Evolutionary conservation across 2,888 invertebrate genomes (phyloP).

Genomic region (Cryptus viduatorius): DNA sequence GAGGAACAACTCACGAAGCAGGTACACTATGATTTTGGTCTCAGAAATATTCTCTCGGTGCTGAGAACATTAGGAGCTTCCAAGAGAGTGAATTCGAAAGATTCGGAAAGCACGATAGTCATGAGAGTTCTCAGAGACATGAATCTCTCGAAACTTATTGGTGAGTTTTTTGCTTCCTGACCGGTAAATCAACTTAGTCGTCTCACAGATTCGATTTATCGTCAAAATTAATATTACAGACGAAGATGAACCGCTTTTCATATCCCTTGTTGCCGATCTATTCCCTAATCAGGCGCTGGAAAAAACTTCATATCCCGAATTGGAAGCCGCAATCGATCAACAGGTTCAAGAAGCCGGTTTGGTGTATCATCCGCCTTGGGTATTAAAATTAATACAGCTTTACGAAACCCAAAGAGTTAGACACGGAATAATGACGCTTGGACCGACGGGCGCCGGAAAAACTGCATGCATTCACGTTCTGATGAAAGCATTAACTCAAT

Average conservation of each 20-base stretch:
- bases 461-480: slow-evolving; percentile 95
- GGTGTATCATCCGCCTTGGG: slow-evolving; percentile 97
- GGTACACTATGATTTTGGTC: slow-evolving; percentile 99
- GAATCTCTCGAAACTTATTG: slow-evolving; percentile 98
- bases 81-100: slow-evolving; percentile 95
- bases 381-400: slow-evolving; percentile 96
- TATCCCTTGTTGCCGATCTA: slow-evolving; percentile 97
- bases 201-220: neutral
- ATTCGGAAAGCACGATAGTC: slow-evolving; percentile 97
- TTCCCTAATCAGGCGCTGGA: slow-evolving; percentile 98
- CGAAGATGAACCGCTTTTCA: slow-evolving; percentile 98
- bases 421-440: slow-evolving; percentile 98
- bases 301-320: slow-evolving; percentile 94
- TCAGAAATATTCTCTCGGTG: slow-evolving; percentile 97
- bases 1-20: slow-evolving; percentile 98
- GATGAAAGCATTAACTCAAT: slow-evolving; percentile 95
- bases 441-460: slow-evolving; percentile 98
- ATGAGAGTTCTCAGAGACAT: slow-evolving; percentile 99
- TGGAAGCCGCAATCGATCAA: slow-evolving; percentile 94
- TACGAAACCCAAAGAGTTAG: slow-evolving; percentile 98
- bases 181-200: too few species aligned
- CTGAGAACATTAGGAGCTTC: slow-evolving; percentile 96
- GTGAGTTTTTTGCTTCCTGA: slow-evolving; percentile 74
- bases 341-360: slow-evolving; percentile 93
- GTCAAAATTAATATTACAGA: slow-evolving; percentile 86